Base-by-base conservation (phyloP, 2,113 vertebrate species). In the Numenius arquata region DNA sequence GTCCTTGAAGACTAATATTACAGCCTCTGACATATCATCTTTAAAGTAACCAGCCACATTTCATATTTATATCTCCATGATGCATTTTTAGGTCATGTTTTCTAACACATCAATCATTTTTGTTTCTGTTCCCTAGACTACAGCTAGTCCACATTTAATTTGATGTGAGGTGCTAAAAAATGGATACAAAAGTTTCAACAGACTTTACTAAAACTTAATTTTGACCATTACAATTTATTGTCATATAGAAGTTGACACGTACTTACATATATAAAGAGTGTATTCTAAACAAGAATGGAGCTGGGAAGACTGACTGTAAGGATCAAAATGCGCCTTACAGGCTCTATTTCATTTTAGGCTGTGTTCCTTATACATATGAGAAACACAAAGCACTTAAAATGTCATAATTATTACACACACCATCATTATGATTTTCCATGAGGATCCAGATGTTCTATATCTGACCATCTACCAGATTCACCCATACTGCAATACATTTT, bases 61-160 rank as follows among this genome's bases (percentile, higher is more conserved):
- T 88, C 12, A 17, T 50, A 66, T 41, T 81, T 77, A 47, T 73
- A 26, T 68, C 55, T 43, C 47, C 19, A 23, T 2, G 2, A 58
- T 17, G 22, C 12, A 29, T 82, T 92, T 91, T 71, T 41, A 71
- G 12, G 25, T n/a, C 10, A 23, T 19, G 15, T 63, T 92, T 88
- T 88, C 52, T 59, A 78, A 72, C 2, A 8, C 0, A 0, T 36
- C 32, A 29, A 14, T n/a, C 7, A 55, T 59, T 81, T 62, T 7
- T 17, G 38, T 45, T 90, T 63, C 36, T 26, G 30, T 9, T 91
- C 15, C 30, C n/a, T 45, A 48, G 27, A 30, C 45, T 43, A 77
- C 17, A 77, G 43, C 4, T 47, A 77, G 9, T 47, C 18, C 8
- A 65, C 3, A 34, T 70, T 66, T 87, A 58, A n/a, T 27, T 77